These are phyloP conservation scores for Xenotilapia flavipinnis DNA, from an alignment of 2,113 vertebrate species.

Conservation along the genomic window DNA sequence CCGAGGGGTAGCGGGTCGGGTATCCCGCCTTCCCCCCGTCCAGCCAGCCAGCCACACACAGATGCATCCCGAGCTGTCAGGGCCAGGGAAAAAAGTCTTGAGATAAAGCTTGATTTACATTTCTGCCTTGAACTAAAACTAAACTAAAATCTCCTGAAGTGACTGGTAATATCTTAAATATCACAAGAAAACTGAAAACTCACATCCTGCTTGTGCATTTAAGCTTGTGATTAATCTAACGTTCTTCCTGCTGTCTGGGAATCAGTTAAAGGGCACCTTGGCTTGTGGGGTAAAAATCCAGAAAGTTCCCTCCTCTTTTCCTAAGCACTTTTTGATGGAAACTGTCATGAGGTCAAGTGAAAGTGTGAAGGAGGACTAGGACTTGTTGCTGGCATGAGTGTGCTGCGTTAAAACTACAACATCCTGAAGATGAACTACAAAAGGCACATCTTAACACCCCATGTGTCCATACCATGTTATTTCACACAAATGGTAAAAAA, in stretches of 20 bases:
- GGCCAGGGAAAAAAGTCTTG: neutral
- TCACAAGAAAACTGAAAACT: neutral
- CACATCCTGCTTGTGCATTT: neutral
- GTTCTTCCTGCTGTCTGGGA: neutral
- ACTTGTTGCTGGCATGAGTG: neutral
- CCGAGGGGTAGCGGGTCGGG: conserved; percentile 78
- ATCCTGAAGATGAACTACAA: neutral
- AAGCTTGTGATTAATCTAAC: neutral
- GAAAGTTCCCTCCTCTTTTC: neutral
- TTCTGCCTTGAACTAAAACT: neutral
- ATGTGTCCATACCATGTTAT: neutral
- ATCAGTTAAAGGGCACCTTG: neutral
- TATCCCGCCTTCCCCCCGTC: conserved; percentile 80
- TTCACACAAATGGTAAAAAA: neutral
- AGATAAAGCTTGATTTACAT: neutral
- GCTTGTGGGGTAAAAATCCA: neutral
- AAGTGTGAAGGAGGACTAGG: neutral
- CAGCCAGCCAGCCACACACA: conserved; percentile 89
- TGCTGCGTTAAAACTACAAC: neutral
- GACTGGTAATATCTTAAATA: neutral
- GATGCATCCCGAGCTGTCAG: conserved; percentile 85
- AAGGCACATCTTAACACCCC: neutral
- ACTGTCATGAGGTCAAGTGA: neutral
- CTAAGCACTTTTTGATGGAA: neutral
- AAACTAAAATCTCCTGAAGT: neutral